Base-by-base conservation (phyloP, 2,888 invertebrate species). In the Mylabris sibirica region DNA sequence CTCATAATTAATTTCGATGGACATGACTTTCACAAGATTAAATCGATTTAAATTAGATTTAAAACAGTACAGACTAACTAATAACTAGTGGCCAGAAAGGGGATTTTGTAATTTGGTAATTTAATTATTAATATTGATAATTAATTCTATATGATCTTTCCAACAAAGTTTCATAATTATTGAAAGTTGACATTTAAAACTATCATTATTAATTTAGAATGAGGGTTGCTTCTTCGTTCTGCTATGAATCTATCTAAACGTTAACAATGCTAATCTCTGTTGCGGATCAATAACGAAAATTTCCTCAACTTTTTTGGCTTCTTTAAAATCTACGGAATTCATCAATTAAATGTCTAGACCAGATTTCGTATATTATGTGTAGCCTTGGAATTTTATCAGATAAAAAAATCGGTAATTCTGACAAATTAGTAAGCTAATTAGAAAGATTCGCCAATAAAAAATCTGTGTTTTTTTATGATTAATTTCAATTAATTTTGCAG, bases 361-460 rank as follows among this genome's bases (percentile, higher is more conserved):
- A 41, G 41, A n/a, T 14, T 35, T 14, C 41, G 41, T n/a, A 2
- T 41, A n/a, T n/a, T n/a, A 14, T 6, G 17, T 8, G 20, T 49
- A 49, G 9, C 49, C 49, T 49, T 49, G 49, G 20, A 49, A 49
- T 49, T 49, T 49, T 20, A 49, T 49, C 49, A 49, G 17, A 49
- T 49, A 49, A 9, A 41, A 2, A n/a, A 49, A 44, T 17, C 44
- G 14, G n/a, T 44, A 44, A 44, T 44, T 17, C 17, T 14, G n/a
- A 44, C 14, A 44, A 44, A 44, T 44, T 44, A 44, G 17, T 44
- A 44, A n/a, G 3, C 14, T 44, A 44, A 44, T 44, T n/a, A 30
- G 0, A 8, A 30, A 6, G 30, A 30, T 30, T 5, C 30, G 30
- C 3, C 30, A 30, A 30, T 8, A 30, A 30, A 30, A n/a, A 30